phyloP scores from a whole-genome alignment of 2,113 vertebrate genomes.

The Spermophilus dauricus region DNA sequence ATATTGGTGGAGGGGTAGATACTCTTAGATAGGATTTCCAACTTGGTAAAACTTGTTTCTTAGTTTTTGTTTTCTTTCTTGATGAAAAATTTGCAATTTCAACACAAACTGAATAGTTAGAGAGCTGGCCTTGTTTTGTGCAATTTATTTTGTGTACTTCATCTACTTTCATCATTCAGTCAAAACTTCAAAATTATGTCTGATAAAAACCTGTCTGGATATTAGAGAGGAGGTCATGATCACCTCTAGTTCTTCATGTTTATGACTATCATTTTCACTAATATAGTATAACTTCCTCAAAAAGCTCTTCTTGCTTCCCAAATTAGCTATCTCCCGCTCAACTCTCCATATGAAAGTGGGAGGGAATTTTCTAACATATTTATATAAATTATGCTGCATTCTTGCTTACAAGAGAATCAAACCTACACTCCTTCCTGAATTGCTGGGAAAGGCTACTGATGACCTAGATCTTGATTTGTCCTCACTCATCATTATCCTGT shows the following conservation, averaged over 20 bases:
- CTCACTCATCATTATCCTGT: not conserved
- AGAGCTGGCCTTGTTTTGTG: not conserved
- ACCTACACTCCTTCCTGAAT: no score
- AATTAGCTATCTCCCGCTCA: not conserved
- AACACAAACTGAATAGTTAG: constrained; percentile 30
- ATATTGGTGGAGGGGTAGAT: not conserved
- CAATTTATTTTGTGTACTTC: not conserved
- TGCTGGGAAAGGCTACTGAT: not conserved
- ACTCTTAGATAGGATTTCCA: not conserved
- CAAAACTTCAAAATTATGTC: not conserved
- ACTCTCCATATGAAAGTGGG: not conserved
- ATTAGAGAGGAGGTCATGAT: constrained; percentile 26
- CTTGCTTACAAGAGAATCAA: not conserved
- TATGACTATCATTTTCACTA: constrained; percentile 44
- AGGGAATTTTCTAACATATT: not conserved
- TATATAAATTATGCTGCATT: not conserved
- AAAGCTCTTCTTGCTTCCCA: not conserved
- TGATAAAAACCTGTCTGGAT: constrained; percentile 28
- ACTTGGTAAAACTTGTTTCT: not conserved
- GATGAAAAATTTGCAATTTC: constrained; percentile 51
- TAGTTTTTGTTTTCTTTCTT: constrained; percentile 40
- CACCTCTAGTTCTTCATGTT: not conserved
- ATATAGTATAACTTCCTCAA: constrained; percentile 49
- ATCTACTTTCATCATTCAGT: not conserved
- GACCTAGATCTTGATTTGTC: not conserved